phyloP scores from a whole-genome alignment of 2,113 vertebrate species.

The Monopterus albus region DNA sequence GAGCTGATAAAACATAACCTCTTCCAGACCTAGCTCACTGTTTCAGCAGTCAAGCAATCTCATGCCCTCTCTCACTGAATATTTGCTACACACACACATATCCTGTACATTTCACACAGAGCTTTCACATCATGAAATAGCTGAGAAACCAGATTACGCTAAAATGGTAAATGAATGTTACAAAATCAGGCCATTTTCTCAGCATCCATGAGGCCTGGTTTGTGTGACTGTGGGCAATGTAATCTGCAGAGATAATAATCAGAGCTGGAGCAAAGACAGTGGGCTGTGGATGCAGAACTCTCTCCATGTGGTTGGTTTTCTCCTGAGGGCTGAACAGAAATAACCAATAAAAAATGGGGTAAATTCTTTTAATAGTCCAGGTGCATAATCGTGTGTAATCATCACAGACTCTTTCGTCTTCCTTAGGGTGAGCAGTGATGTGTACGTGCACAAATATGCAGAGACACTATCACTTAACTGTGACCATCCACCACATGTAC shows the following conservation, averaged over 20 bases:
- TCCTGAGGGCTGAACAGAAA: constrained; percentile 7
- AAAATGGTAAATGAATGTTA: constrained; percentile 15
- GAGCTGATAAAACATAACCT: constrained; percentile 55
- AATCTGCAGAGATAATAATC: constrained; percentile 67
- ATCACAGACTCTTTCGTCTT: constrained; percentile 13
- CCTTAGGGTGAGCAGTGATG: background rate
- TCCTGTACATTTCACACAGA: background rate
- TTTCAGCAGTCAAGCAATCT: constrained; percentile 11
- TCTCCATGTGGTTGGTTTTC: constrained; percentile 9
- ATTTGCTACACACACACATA: background rate
- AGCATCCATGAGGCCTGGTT: constrained; percentile 40
- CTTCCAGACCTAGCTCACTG: constrained; percentile 49
- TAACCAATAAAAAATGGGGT: constrained; percentile 33
- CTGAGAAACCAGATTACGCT: constrained; percentile 16
- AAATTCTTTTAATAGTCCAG: constrained; percentile 27
- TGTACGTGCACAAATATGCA: background rate
- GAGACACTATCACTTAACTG: background rate
- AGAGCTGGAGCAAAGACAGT: constrained; percentile 20
- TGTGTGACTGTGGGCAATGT: constrained; percentile 48
- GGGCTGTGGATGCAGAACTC: constrained; percentile 21
- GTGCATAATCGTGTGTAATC: constrained; percentile 38
- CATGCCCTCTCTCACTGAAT: background rate
- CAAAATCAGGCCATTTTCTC: constrained; percentile 46
- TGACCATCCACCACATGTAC: background rate
- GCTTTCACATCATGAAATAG: background rate